phyloP scores from a whole-genome alignment of 2,113 vertebrate species.

The Aphyosemion australe region DNA sequence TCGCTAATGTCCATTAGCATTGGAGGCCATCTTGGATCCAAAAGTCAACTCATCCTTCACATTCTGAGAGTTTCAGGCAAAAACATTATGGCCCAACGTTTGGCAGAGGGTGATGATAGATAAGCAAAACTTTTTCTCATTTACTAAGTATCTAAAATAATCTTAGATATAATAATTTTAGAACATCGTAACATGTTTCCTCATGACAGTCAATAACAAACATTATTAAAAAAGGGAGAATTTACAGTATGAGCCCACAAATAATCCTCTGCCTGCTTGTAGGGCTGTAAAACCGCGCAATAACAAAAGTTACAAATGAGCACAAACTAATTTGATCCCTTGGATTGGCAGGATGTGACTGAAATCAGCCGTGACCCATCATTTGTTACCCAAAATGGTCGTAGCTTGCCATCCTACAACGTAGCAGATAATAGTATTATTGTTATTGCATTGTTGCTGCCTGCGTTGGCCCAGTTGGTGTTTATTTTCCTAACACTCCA shows the following conservation, averaged over 20 bases:
- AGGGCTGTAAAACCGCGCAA: constrained; percentile 8
- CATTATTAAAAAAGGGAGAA: not conserved
- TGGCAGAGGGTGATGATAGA: too few species aligned
- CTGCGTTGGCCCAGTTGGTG: constrained; percentile 63
- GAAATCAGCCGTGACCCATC: constrained; percentile 31
- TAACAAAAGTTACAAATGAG: constrained; percentile 24
- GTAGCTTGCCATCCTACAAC: constrained; percentile 25
- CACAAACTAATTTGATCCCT: constrained; percentile 19
- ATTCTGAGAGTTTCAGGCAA: too few species aligned
- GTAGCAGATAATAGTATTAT: constrained; percentile 65
- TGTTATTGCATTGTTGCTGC: constrained; percentile 69
- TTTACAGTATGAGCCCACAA: not conserved
- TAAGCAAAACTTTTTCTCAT: too few species aligned
- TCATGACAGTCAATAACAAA: not conserved
- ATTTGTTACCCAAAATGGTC: constrained; percentile 46
- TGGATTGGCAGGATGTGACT: constrained; percentile 19
- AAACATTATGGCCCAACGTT: too few species aligned
- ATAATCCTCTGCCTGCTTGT: constrained; percentile 1
- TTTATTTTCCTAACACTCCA: constrained; percentile 71
- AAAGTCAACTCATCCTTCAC: too few species aligned
- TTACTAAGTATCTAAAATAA: too few species aligned
- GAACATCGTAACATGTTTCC: constrained; percentile 6
- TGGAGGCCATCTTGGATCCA: too few species aligned
- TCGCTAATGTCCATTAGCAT: too few species aligned
- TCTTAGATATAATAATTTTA: too few species aligned